Evolutionary conservation across 30 jellyfish, hydroid and myxozoan genomes (phyloP), one percentile per base, ranked within the genome.

Genomic region (Rhopilema esculentum): DNA sequence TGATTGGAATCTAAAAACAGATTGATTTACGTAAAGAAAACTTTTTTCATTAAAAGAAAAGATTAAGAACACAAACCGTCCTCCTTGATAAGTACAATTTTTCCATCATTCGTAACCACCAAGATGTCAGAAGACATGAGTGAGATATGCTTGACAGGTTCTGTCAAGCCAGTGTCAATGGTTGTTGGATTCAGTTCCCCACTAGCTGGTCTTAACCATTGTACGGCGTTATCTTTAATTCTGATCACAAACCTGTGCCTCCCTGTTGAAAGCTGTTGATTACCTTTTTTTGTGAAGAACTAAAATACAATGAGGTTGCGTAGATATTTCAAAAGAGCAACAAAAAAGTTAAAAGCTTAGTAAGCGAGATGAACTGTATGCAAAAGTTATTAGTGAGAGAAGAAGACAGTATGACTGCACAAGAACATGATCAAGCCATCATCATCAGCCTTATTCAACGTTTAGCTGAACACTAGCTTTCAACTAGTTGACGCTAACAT

Each of bases 51-150:
- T 7, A n/a, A 63, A 8, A 24, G 72, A n/a, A 63, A 63, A 18
- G 29, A 2, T 1, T 7, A 24, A n/a, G 51, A 7, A 73, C 17
- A 23, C 69, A 16, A 31, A 73, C 84, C 84, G 21, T 23, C 23
- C 50, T 73, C 51, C 40, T 73, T 73, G 8, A 73, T 18, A 17
- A 32, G 25, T 33, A 30, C 23, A 30, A 73, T 31, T 1, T 33
- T 73, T 19, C 84, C 69, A 40, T 33, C 65, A 17, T 32, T 49
- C 4, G 84, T 73, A 23, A 73, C 69, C 51, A 51, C 30, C 84
- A 64, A 73, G 18, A 73, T 33, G 23, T 73, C 84, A 15, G 84
- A 73, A 40, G 2, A n/a, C 69, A 73, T 66, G 32, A 73, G 51
- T 32, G 84, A 32, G 19, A 73, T 73, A 20, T 73, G 84, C 28